Base-by-base conservation (phyloP, 1,140 invertebrate genomes). In the Brevipalpus yothersi region DNA sequence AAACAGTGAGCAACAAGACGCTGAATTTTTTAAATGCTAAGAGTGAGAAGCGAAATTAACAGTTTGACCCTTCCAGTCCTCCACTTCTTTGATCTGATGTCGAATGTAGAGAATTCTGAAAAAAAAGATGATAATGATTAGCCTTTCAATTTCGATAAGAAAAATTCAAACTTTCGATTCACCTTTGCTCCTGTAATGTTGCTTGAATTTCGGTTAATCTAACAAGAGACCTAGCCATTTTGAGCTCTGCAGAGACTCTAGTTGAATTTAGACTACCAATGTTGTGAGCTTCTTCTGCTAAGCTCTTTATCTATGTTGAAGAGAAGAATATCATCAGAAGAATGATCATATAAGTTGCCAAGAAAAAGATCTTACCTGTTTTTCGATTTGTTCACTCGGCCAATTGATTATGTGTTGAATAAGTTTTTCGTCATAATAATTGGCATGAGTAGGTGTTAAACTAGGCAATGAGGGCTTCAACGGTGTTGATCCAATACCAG, bases 121-220 rank as follows among this genome's bases (percentile, higher is more conserved):
- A 65, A 66, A 67, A 59, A 62, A 60, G 63, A 58, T 19, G 23
- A 31, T 13, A 41, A 13, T 12, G 41, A 43, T 51, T 21, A 42
- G n/a, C 2, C n/a, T 45, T 45, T 4, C 12, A 45, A 17, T 15
- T 15, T 45, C 10, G 19, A 9, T 51, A 12, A 3, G 3, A 13
- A 40, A 19, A 31, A 12, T 43, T 39, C 11, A 17, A 53, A 56
- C 54, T 13, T n/a, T 8, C 0, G 59, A 72, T 75, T 70, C 69
- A 91, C 88, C 90, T 90, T 78, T 94, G 89, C 78, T 94, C 89
- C 76, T 93, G 87, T 71, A 94, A 75, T 62, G 90, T 94, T 60
- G 90, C 87, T 76, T 91, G 86, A 72, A 94, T 94, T 79, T 95
- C 90, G 41, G 87, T 89, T 67, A 90, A 79, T 67, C 91, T 80